Conservation (phyloP, 1,140 invertebrate genomes). For the Schlechtendalia chinensis region DNA sequence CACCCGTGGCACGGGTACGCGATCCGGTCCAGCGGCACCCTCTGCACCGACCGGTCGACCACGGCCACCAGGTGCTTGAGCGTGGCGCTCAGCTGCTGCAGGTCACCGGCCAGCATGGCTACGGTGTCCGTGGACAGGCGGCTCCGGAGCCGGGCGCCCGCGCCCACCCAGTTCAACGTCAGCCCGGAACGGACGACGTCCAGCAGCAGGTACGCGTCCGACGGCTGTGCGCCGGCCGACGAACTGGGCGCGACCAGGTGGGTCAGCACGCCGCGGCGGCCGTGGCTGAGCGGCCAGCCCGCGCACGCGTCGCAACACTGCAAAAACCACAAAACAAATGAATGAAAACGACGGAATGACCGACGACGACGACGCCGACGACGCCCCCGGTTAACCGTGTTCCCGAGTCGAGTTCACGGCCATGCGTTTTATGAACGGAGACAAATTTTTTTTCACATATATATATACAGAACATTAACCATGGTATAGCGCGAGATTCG, state of each 20-base stretch:
- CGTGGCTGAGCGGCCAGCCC: conserved; percentile 37
- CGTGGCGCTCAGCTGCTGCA: conserved; percentile 35
- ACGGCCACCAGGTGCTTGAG: conserved; percentile 40
- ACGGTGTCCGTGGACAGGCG: conserved; percentile 33
- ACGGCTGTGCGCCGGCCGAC: background rate
- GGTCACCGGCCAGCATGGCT: conserved; percentile 30
- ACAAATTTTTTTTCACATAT: too few species aligned
- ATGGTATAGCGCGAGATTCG: too few species aligned
- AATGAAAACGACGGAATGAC: background rate
- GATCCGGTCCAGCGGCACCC: conserved; percentile 36
- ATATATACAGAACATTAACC: too few species aligned
- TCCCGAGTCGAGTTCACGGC: too few species aligned
- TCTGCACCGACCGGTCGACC: conserved; percentile 41
- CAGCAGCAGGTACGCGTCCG: conserved; percentile 37
- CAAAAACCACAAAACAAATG: background rate
- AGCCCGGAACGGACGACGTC: conserved; percentile 24
- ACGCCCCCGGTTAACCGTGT: too few species aligned
- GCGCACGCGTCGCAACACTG: conserved; percentile 29
- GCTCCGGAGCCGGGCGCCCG: conserved; percentile 33
- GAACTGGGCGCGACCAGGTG: conserved; percentile 6
- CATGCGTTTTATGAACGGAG: too few species aligned
- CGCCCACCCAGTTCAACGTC: conserved; percentile 36
- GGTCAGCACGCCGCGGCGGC: conserved; percentile 18
- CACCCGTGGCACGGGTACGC: conserved; percentile 33
- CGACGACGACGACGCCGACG: too few species aligned